Base-by-base conservation (phyloP, 2,113 vertebrate genomes). In the Crocuta crocuta region DNA sequence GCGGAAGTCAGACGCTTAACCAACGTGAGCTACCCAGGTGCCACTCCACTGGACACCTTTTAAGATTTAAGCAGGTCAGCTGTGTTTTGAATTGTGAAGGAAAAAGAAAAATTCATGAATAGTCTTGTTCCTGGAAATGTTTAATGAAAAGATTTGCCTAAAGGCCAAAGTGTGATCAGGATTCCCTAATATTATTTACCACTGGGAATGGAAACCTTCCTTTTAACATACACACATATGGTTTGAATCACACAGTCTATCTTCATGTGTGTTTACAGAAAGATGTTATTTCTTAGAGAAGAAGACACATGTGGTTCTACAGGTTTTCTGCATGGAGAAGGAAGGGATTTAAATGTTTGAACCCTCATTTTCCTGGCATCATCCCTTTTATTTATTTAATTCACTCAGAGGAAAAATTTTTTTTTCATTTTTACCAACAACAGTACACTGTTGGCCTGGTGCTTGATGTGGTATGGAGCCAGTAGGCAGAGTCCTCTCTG, bases 391-490 rank as follows among this genome's bases (percentile, higher is more conserved):
- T 63, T 50, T 82, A 35, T 39, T 81, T 71, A 53, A 84, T 28
- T 79, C 33, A 23, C 12, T 63, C 39, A 83, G 53, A 89, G 43
- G 68, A 92, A 74, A 10, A 50, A 35, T 9, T 55, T 45, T 9
- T 50, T 68, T 90, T 94, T 88, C 45, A 82, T 94, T 93, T 45
- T 48, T 81, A 70, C 50, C n/a, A 85, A 39, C 35, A 83, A 31
- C 39, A 88, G 31, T 70, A 35, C 48, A 7, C 35, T 61, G 16
- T 73, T 58, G 76, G 66, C 28, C 5, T 21, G 16, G 17, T 50
- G 28, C 73, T 92, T 95, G 93, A 78, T 84, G 79, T 66, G 26
- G 45, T 50, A 0, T 19, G 11, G 31, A 82, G 68, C 23, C 31
- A n/a, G 55, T 50, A 58, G 76, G 53, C 10, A 45, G 53, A 21